Evolutionary conservation across 2,113 vertebrate genomes (phyloP).

Genomic region (Apaloderma vittatum): DNA sequence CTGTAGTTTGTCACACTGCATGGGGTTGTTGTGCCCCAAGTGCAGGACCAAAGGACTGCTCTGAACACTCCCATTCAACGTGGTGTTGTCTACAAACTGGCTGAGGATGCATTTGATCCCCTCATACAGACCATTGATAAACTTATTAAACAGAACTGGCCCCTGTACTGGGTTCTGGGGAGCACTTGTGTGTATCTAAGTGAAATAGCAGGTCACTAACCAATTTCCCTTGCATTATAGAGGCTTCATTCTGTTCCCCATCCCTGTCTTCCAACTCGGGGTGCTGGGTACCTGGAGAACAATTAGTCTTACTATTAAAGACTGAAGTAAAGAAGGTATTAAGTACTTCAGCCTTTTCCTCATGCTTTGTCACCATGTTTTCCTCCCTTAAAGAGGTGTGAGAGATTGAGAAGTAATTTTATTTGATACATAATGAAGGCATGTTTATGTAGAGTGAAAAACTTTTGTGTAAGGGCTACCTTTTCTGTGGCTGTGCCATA

Average conservation of each 20-base stretch:
- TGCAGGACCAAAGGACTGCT: no score
- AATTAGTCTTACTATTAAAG: background rate
- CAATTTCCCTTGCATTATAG: background rate
- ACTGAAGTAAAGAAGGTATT: background rate
- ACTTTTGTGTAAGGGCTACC: background rate
- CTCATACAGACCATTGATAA: background rate
- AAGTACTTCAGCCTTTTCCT: background rate
- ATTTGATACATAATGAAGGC: background rate
- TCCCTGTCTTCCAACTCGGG: background rate
- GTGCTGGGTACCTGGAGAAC: background rate
- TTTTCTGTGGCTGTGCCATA: background rate
- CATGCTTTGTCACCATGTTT: background rate
- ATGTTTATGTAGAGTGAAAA: background rate
- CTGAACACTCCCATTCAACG: background rate
- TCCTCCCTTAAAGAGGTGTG: background rate
- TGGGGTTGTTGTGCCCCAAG: background rate
- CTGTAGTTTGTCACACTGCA: background rate
- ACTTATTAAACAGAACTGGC: background rate
- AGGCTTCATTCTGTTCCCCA: background rate
- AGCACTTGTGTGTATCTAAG: background rate
- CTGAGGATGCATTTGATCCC: background rate
- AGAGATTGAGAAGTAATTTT: background rate
- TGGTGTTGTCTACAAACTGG: background rate
- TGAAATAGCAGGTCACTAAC: background rate
- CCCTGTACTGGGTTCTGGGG: background rate